Conservation (phyloP, 2,113 vertebrate genomes). For the Platysteira castanea region DNA sequence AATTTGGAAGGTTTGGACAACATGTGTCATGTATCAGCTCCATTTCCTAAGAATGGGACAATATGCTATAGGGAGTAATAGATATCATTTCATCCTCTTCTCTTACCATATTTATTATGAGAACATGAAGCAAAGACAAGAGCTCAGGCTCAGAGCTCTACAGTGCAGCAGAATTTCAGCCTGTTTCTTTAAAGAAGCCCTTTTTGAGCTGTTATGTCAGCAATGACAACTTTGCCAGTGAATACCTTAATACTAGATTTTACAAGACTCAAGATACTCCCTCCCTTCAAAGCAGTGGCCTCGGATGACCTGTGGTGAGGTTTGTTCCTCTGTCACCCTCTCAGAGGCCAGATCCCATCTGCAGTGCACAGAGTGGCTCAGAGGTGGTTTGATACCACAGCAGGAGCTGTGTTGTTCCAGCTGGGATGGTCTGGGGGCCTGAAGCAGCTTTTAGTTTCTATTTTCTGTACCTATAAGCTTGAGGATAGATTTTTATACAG, state of each 20-base stretch:
- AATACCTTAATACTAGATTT: not conserved
- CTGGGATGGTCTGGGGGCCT: not conserved
- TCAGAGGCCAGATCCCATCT: not conserved
- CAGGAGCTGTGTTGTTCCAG: not conserved
- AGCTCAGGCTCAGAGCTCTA: not conserved
- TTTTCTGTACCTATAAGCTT: not conserved
- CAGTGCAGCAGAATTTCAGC: not conserved
- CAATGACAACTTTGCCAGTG: not conserved
- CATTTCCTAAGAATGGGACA: not conserved
- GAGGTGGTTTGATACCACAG: not conserved
- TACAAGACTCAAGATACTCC: not conserved
- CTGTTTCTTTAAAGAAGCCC: not conserved
- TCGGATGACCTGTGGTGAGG: not conserved
- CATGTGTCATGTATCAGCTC: constrained; percentile 29
- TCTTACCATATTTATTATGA: not conserved
- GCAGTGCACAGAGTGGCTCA: not conserved
- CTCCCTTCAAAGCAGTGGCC: not conserved
- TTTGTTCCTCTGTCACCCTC: not conserved
- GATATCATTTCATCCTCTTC: not conserved
- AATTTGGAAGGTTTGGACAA: constrained; percentile 59
- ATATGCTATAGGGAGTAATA: not conserved
- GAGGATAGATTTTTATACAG: not conserved
- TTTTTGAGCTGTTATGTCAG: not conserved
- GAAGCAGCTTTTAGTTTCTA: not conserved
- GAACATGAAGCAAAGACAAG: not conserved